Evolutionary conservation across 2,888 invertebrate genomes (phyloP).

Genomic region (Ischnura elegans): DNA sequence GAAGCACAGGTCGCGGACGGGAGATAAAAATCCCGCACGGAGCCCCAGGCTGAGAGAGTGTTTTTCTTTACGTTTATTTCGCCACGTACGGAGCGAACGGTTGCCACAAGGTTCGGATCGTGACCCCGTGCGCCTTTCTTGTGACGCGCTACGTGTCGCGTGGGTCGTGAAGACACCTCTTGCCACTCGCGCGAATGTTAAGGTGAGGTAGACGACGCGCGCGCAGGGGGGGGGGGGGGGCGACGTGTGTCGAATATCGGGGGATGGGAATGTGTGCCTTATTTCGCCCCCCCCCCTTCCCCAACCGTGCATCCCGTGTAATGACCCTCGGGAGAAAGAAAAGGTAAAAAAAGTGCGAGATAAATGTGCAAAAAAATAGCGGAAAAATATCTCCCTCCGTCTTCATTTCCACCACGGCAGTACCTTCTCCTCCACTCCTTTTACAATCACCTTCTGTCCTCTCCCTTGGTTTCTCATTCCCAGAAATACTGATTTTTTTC

Average conservation of each 20-base stretch:
- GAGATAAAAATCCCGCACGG: too few species aligned
- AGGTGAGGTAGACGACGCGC: not conserved
- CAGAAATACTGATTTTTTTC: too few species aligned
- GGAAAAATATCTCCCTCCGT: not conserved
- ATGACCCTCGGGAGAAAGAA: constrained; percentile 25
- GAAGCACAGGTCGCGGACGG: too few species aligned
- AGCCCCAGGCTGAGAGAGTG: too few species aligned
- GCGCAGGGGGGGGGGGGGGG: not conserved
- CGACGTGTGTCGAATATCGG: not conserved
- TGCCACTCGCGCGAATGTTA: not conserved
- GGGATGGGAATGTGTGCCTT: not conserved
- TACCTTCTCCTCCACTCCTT: not conserved
- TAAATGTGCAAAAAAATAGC: not conserved
- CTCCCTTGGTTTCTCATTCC: not conserved
- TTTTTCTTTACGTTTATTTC: too few species aligned
- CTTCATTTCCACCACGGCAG: not conserved
- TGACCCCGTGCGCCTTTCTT: not conserved
- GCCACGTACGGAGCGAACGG: too few species aligned
- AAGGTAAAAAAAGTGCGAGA: not conserved
- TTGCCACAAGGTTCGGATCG: too few species aligned
- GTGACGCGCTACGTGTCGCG: not conserved
- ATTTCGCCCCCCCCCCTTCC: not conserved
- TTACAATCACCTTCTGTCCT: not conserved
- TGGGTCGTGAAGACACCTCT: not conserved
- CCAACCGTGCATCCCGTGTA: constrained; percentile 47